A percentile compares a stretch with the other conserved stretches of the same genome.
phyloP scores from a whole-genome alignment of 2,888 invertebrate species.

The Pheosia gnoma region DNA sequence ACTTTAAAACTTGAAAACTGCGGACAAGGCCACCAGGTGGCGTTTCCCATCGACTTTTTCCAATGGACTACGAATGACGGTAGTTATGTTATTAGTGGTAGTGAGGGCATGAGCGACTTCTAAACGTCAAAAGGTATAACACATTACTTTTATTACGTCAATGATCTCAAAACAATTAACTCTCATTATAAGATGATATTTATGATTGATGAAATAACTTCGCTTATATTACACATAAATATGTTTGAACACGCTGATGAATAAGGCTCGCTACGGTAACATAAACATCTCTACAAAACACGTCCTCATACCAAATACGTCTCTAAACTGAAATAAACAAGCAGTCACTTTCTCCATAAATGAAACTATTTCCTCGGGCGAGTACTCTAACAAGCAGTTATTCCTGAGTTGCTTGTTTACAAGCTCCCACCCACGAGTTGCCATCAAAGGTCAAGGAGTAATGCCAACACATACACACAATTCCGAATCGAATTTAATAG shows the following conservation, averaged over 20 bases:
- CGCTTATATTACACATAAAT: neutral
- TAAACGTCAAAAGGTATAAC: too few species aligned
- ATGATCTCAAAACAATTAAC: too few species aligned
- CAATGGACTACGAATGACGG: neutral
- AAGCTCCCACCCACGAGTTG: slow-evolving; percentile 32
- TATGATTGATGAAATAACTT: neutral
- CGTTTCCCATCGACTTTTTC: neutral
- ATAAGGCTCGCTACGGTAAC: too few species aligned
- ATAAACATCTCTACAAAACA: too few species aligned
- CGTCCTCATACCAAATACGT: too few species aligned
- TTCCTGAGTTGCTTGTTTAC: slow-evolving; percentile 30
- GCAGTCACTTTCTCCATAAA: slow-evolving; percentile 14
- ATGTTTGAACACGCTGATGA: too few species aligned
- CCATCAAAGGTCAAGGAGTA: slow-evolving; percentile 47
- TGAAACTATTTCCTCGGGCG: slow-evolving; percentile 12
- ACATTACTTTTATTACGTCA: too few species aligned
- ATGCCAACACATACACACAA: slow-evolving; percentile 40
- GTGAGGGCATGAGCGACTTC: too few species aligned
- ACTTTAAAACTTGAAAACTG: neutral
- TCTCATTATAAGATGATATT: too few species aligned
- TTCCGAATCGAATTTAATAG: slow-evolving; percentile 27
- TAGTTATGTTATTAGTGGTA: neutral
- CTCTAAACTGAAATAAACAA: slow-evolving; percentile 5
- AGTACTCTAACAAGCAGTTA: slow-evolving; percentile 1
- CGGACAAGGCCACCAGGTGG: neutral